Evolutionary conservation across 2,888 invertebrate genomes (phyloP).

Genomic region (Plutella xylostella): DNA sequence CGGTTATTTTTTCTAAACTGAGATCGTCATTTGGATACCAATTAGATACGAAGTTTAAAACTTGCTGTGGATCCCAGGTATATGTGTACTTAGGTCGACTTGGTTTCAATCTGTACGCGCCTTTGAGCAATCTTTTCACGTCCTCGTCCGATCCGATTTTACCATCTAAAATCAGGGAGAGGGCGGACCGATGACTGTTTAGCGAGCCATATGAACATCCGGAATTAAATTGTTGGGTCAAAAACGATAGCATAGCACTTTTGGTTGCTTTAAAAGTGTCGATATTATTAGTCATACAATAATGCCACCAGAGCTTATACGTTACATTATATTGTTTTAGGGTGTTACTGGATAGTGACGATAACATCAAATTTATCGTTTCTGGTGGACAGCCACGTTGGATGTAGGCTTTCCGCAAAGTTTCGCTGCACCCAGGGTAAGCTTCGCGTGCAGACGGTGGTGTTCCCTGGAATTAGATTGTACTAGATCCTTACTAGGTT

Average conservation of each 20-base stretch:
- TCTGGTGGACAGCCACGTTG: slow-evolving; percentile 9
- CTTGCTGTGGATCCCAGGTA: not conserved
- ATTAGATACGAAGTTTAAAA: not conserved
- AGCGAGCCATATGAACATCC: not conserved
- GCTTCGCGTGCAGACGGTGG: slow-evolving; percentile 14
- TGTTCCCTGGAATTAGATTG: slow-evolving; percentile 14
- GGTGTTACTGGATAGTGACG: slow-evolving; percentile 15
- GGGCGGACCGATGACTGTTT: not conserved
- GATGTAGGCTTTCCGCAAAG: slow-evolving; percentile 13
- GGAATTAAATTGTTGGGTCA: not conserved
- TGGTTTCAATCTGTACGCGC: not conserved
- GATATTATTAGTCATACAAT: slow-evolving; percentile 5
- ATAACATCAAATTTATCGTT: slow-evolving; percentile 12
- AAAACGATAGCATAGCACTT: not conserved
- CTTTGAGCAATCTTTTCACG: not conserved
- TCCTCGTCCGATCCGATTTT: not conserved
- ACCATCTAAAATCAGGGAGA: not conserved
- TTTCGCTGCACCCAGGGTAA: slow-evolving; percentile 3
- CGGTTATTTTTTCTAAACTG: not conserved
- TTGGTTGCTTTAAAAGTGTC: slow-evolving; percentile 2
- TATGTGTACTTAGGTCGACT: not conserved
- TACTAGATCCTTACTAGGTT: slow-evolving; percentile 12
- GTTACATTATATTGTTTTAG: slow-evolving; percentile 12
- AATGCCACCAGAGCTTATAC: slow-evolving; percentile 14
- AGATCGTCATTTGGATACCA: not conserved